A percentile compares a stretch with the other conserved stretches of the same genome.
phyloP scores from a whole-genome alignment of 2,888 invertebrate genomes.

The Acrocera orbiculus region DNA sequence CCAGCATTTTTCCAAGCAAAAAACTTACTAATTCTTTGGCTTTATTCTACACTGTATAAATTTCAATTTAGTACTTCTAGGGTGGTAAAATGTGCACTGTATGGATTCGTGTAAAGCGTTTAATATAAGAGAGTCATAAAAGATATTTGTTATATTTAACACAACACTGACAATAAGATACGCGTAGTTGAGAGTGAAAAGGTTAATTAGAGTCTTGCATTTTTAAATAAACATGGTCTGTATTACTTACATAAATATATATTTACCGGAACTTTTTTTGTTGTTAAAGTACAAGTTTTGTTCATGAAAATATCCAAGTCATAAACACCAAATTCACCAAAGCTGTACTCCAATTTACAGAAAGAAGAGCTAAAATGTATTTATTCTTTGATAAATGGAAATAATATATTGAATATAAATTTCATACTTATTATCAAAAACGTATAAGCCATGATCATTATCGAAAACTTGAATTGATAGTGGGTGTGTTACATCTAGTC shows the following conservation, averaged over 20 bases:
- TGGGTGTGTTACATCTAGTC: constrained; percentile 35
- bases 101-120: too few species aligned
- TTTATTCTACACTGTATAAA: too few species aligned
- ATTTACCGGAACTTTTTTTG: constrained; percentile 46
- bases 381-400: not conserved
- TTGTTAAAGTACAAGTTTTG: constrained; percentile 36
- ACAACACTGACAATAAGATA: too few species aligned
- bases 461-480: constrained; percentile 40
- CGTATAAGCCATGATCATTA: constrained; percentile 32
- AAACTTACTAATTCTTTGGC: too few species aligned
- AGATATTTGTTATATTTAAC: too few species aligned
- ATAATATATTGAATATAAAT: constrained; percentile 3
- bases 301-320: constrained; percentile 36
- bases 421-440: constrained; percentile 23
- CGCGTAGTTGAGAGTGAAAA: too few species aligned
- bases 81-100: too few species aligned
- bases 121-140: not conserved
- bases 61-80: too few species aligned
- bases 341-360: constrained; percentile 36
- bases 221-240: too few species aligned
- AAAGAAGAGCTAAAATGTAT: constrained; percentile 33
- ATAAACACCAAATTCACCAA: constrained; percentile 60
- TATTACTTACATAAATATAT: constrained; percentile 51
- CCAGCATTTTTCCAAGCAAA: too few species aligned
- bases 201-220: too few species aligned